Percentiles rank a stretch among this genome's conserved stretches.
Evolutionary conservation across 2,113 vertebrate genomes (phyloP).

Genomic region (Leptosomus discolor): DNA sequence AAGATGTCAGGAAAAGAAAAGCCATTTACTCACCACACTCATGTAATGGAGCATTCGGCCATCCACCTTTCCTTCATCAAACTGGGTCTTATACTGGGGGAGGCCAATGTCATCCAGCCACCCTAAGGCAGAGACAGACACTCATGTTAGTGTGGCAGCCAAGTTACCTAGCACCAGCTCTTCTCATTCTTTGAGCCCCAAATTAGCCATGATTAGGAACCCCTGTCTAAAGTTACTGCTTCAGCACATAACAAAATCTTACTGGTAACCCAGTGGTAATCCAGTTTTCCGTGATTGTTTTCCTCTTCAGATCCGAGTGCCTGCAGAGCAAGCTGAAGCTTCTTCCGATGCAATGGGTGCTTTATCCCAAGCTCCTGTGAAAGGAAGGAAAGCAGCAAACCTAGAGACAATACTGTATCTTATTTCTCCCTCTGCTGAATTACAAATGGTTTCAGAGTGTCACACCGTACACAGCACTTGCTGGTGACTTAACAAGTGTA

Average conservation of each 20-base stretch:
- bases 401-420: background rate
- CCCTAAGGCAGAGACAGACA: slow-evolving; percentile 70
- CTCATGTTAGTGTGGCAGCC: background rate
- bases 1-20: background rate
- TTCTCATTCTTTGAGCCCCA: background rate
- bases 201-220: background rate
- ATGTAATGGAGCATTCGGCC: slow-evolving; percentile 98
- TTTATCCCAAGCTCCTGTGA: slow-evolving; percentile 94
- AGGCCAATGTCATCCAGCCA: slow-evolving; percentile 98
- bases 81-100: slow-evolving; percentile 98
- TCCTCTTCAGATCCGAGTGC: slow-evolving; percentile 95
- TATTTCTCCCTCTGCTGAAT: background rate
- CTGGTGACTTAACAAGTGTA: background rate
- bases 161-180: background rate
- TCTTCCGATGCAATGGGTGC: slow-evolving; percentile 91
- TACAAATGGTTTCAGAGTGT: background rate
- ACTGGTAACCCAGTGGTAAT: slow-evolving; percentile 98
- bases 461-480: background rate
- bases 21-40: slow-evolving; percentile 84
- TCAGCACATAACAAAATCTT: slow-evolving; percentile 45
- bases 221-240: background rate
- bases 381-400: background rate
- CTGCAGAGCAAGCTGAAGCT: slow-evolving; percentile 94
- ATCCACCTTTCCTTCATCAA: slow-evolving; percentile 93
- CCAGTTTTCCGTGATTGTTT: slow-evolving; percentile 90